These are phyloP conservation scores for Neoascia interrupta DNA, from an alignment of 2,888 invertebrate species.

Conservation along the genomic window DNA sequence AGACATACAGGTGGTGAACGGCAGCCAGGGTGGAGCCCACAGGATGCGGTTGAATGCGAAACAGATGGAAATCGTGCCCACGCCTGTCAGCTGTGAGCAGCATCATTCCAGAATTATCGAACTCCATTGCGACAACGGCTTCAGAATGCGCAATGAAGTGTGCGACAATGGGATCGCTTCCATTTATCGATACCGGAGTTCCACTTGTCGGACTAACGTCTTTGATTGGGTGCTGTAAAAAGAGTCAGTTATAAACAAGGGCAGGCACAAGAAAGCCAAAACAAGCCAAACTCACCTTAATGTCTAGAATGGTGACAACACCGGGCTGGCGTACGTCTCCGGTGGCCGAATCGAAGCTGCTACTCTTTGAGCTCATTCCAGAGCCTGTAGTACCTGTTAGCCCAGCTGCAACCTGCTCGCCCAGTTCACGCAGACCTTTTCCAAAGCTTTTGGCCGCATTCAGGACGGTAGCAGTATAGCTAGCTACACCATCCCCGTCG, in stretches of 20 bases:
- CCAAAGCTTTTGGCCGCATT: conserved; percentile 97
- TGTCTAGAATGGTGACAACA: conserved; percentile 92
- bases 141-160: conserved; percentile 94
- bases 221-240: conserved; percentile 76
- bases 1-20: conserved; percentile 95
- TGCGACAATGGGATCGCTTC: conserved; percentile 88
- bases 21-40: conserved; percentile 91
- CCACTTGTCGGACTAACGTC: conserved; percentile 78
- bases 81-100: conserved; percentile 94
- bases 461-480: conserved; percentile 94
- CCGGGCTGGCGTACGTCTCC: conserved; percentile 89
- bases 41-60: conserved; percentile 95
- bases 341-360: conserved; percentile 80
- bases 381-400: conserved; percentile 85
- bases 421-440: conserved; percentile 92
- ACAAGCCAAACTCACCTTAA: conserved; percentile 82
- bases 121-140: conserved; percentile 92
- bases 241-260: neutral
- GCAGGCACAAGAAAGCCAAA: neutral
- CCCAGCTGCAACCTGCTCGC: conserved; percentile 95
- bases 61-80: conserved; percentile 97
- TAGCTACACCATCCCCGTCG: conserved; percentile 91
- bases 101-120: conserved; percentile 94
- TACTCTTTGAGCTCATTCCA: conserved; percentile 78
- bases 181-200: conserved; percentile 76